Conservation (phyloP, 1,140 invertebrate species). For the Metopolophium dirhodum region DNA sequence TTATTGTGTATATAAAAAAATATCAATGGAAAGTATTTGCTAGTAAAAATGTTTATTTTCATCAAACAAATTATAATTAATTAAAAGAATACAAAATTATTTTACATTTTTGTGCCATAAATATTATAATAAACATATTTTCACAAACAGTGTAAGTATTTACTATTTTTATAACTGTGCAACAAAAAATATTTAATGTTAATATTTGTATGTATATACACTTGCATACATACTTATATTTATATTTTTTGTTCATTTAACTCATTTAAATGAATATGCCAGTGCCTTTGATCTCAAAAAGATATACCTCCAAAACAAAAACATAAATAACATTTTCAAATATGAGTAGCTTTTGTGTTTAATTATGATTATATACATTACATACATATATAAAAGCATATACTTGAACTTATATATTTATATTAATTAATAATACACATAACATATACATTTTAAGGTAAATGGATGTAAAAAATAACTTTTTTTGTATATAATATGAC, state of each 20-base stretch:
- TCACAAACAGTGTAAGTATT: constrained; percentile 26
- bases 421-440: constrained; percentile 36
- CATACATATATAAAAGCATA: constrained; percentile 27
- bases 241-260: constrained; percentile 22
- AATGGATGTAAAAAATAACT: constrained; percentile 40
- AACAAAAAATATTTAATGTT: constrained; percentile 15
- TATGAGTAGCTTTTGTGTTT: constrained; percentile 16
- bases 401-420: not conserved
- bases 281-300: constrained; percentile 57
- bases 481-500: constrained; percentile 37
- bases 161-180: constrained; percentile 21
- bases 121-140: constrained; percentile 29
- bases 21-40: constrained; percentile 11
- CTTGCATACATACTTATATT: not conserved
- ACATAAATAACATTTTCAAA: constrained; percentile 19
- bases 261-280: constrained; percentile 47
- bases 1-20: not conserved
- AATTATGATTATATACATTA: not conserved
- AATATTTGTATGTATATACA: not conserved
- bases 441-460: constrained; percentile 42
- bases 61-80: not conserved
- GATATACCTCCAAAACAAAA: constrained; percentile 52
- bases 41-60: not conserved
- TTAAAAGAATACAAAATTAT: not conserved
- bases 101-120: constrained; percentile 46